These are phyloP conservation scores for Sinocyclocheilus rhinocerous DNA, from an alignment of 2,113 vertebrate species.

Conservation along the genomic window DNA sequence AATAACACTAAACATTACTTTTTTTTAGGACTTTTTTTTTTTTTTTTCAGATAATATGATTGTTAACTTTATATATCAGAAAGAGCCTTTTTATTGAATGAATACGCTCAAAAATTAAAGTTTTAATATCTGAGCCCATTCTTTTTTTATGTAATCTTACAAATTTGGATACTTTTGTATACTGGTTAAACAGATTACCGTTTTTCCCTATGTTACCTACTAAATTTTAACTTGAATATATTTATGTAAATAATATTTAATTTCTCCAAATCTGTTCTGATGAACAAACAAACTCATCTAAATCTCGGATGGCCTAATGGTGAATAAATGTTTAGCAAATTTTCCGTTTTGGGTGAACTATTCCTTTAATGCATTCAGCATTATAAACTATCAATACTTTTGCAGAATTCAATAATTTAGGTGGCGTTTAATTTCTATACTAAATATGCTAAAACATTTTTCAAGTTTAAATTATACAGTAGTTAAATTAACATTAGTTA, in stretches of 20 bases:
- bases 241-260: too few species aligned
- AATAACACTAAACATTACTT: too few species aligned
- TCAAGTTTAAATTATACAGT: neutral
- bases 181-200: neutral
- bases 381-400: neutral
- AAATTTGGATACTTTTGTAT: neutral
- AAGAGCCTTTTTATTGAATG: too few species aligned
- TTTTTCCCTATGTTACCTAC: neutral
- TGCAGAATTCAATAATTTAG: neutral
- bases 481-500: neutral
- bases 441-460: neutral
- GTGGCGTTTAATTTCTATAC: neutral
- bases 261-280: neutral
- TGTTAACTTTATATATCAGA: too few species aligned
- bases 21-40: too few species aligned
- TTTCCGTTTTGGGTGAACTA: too few species aligned
- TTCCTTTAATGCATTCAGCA: neutral
- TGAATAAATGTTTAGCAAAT: too few species aligned
- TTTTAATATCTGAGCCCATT: neutral
- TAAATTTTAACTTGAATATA: conserved; percentile 25
- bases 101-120: neutral
- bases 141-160: neutral
- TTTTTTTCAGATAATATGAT: too few species aligned
- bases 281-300: neutral
- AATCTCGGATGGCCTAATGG: too few species aligned